Evolutionary conservation across 2,888 invertebrate species (phyloP).

Genomic region (Monoplex corrugatus): DNA sequence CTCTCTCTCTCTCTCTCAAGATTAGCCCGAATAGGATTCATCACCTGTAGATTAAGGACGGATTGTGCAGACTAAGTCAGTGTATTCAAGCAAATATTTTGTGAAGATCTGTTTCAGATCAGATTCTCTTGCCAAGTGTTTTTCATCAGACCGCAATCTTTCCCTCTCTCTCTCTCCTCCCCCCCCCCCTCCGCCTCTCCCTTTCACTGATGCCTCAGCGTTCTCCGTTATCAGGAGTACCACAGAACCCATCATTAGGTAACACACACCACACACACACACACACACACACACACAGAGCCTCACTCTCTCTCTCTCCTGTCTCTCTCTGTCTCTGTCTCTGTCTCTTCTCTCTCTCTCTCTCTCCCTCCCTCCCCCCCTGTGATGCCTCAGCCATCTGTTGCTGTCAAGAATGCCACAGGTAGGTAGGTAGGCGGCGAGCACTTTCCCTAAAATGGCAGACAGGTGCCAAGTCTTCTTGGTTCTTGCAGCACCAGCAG

Average conservation of each 20-base stretch:
- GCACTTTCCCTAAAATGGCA: no score
- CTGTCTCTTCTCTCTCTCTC: neutral
- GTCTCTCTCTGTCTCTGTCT: neutral
- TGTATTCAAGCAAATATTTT: no score
- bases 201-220: neutral
- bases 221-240: no score
- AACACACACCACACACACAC: neutral
- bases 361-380: neutral
- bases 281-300: neutral
- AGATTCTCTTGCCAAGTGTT: neutral
- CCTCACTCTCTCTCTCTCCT: neutral
- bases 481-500: no score
- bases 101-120: no score
- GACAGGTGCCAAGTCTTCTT: no score
- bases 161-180: neutral
- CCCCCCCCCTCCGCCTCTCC: neutral
- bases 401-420: no score
- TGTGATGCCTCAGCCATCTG: no score
- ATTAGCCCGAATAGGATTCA: no score
- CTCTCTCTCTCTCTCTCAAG: constrained; percentile 21
- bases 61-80: neutral
- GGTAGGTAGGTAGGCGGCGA: no score
- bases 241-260: no score
- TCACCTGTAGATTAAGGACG: no score
- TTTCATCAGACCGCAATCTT: neutral